These are phyloP conservation scores for Lasioglossum figueresi DNA, from an alignment of 2,888 invertebrate genomes.

Conservation along the genomic window DNA sequence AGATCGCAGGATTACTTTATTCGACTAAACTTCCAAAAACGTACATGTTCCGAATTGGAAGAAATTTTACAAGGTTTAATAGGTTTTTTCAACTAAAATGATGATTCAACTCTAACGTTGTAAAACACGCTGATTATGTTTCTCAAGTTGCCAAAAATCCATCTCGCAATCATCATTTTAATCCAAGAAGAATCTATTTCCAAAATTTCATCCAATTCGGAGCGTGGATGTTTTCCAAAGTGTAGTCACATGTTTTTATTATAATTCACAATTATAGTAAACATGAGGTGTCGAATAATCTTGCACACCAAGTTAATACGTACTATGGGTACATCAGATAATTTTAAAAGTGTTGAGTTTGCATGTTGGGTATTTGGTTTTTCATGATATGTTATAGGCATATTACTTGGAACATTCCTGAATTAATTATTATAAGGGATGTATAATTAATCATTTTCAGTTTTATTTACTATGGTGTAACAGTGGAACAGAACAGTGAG, in stretches of 20 bases:
- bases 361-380: slow-evolving; percentile 61
- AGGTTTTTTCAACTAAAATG: too few relatives aligned
- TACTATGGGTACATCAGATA: slow-evolving; percentile 24
- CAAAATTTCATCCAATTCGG: too few relatives aligned
- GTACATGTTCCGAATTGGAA: too few relatives aligned
- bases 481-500: not conserved
- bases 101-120: too few relatives aligned
- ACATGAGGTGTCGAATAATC: not conserved
- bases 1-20: too few relatives aligned
- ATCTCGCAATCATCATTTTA: not conserved
- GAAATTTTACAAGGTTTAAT: too few relatives aligned
- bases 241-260: slow-evolving; percentile 5
- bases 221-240: not conserved
- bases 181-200: too few relatives aligned
- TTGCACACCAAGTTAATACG: slow-evolving; percentile 36
- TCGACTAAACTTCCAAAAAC: too few relatives aligned
- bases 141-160: too few relatives aligned
- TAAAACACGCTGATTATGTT: too few relatives aligned
- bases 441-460: slow-evolving; percentile 8
- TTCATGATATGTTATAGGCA: slow-evolving; percentile 17
- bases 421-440: slow-evolving; percentile 1
- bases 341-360: slow-evolving; percentile 33
- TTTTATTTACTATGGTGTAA: slow-evolving; percentile 10
- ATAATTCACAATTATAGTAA: not conserved
- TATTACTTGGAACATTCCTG: not conserved